These are phyloP conservation scores for Aselliscus stoliczkanus DNA, from an alignment of 2,797 vertebrate genomes.

Conservation along the genomic window DNA sequence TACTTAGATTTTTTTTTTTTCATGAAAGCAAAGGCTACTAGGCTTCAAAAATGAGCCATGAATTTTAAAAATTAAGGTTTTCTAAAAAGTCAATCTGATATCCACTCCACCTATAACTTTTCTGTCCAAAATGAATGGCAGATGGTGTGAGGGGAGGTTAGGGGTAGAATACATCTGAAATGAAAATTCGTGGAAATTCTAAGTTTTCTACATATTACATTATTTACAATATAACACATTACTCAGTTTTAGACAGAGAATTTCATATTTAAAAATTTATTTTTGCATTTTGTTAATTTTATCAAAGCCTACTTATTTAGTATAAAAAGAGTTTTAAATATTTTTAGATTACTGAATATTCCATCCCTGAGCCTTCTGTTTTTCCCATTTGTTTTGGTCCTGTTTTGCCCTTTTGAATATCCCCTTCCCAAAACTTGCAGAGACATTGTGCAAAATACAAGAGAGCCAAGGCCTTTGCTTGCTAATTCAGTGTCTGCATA, in stretches of 20 bases:
- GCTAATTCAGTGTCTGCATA: neutral
- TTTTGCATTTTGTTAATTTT: neutral
- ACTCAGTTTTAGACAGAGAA: neutral
- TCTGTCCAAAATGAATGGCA: conserved; percentile 16
- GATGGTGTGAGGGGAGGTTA: neutral
- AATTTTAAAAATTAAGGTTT: conserved; percentile 18
- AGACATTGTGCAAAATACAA: neutral
- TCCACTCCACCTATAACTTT: neutral
- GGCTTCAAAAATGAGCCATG: conserved; percentile 28
- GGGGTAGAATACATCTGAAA: neutral
- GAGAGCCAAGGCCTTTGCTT: neutral
- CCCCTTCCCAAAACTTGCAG: neutral
- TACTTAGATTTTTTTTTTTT: conserved; percentile 23
- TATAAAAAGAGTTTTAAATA: neutral
- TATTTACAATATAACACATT: neutral
- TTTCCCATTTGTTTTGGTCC: neutral
- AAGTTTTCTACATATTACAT: neutral
- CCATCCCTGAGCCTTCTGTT: neutral
- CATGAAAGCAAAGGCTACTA: conserved; percentile 13
- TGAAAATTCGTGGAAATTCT: conserved; percentile 13
- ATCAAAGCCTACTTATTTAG: neutral
- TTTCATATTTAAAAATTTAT: neutral
- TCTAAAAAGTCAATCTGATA: neutral
- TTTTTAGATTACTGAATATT: neutral
- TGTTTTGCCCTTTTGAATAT: neutral